These are phyloP conservation scores for Drosophila carrolli DNA, from an alignment of 1,140 invertebrate species.

Conservation along the genomic window DNA sequence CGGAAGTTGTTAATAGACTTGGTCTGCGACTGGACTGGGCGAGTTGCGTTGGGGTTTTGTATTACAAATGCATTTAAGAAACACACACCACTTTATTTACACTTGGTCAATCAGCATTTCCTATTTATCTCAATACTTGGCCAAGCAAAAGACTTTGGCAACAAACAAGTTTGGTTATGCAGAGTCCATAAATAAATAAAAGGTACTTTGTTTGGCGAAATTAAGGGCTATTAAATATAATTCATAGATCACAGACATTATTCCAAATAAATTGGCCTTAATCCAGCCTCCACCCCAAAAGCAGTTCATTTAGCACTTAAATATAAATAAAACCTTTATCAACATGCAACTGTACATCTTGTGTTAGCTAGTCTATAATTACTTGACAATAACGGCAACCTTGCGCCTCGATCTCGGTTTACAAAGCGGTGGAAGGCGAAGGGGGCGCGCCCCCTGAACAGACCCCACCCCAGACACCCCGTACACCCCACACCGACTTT, in stretches of 20 bases:
- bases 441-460: slow-evolving; percentile 12
- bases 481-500: slow-evolving; percentile 2
- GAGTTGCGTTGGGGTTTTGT: slow-evolving; percentile 6
- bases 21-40: slow-evolving; percentile 24
- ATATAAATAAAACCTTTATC: slow-evolving; percentile 37
- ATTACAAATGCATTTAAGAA: slow-evolving; percentile 37
- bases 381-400: slow-evolving; percentile 80
- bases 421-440: slow-evolving; percentile 33
- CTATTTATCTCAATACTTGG: neutral
- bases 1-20: slow-evolving; percentile 69
- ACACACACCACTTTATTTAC: slow-evolving; percentile 9
- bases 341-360: slow-evolving; percentile 45
- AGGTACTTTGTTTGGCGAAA: too few species aligned
- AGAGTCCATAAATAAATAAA: neutral
- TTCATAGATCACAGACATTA: too few species aligned
- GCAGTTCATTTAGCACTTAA: slow-evolving; percentile 26
- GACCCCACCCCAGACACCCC: slow-evolving; percentile 12
- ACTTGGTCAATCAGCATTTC: slow-evolving; percentile 31
- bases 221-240: too few species aligned
- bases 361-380: slow-evolving; percentile 71
- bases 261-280: neutral
- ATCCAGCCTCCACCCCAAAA: slow-evolving; percentile 22
- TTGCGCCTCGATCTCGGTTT: slow-evolving; percentile 73
- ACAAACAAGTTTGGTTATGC: slow-evolving; percentile 32
- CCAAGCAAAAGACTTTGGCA: slow-evolving; percentile 66